Conservation (phyloP, 2,113 vertebrate species). For the Perccottus glenii region DNA sequence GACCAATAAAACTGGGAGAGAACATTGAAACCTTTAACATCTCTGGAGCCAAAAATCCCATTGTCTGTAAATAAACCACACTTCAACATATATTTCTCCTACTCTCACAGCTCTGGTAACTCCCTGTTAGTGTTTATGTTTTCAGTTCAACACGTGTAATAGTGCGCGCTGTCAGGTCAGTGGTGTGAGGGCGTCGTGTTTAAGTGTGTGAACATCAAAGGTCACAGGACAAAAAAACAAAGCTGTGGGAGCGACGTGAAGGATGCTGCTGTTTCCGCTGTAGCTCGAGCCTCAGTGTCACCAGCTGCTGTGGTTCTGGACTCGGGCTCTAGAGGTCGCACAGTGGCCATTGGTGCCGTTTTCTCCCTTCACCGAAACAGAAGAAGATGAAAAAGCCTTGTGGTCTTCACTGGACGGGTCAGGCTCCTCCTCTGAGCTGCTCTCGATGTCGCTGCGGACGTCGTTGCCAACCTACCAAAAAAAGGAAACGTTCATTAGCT, state of each 20-base stretch:
- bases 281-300: conserved; percentile 31
- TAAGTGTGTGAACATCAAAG: conserved; percentile 10
- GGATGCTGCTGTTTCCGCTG: conserved; percentile 34
- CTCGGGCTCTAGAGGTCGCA: conserved; percentile 70
- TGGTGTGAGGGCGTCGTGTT: conserved; percentile 1
- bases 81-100: background rate
- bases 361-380: conserved; percentile 78
- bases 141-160: conserved; percentile 3
- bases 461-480: conserved; percentile 89
- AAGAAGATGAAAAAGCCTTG: conserved; percentile 52
- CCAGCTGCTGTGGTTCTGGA: conserved; percentile 75
- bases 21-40: conserved; percentile 50
- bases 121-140: conserved; percentile 5
- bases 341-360: conserved; percentile 87
- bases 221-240: conserved; percentile 10
- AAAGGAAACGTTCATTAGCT: conserved; percentile 12
- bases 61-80: conserved; percentile 41
- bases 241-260: conserved; percentile 14
- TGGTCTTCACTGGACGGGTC: conserved; percentile 56
- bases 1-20: conserved; percentile 74
- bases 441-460: conserved; percentile 95
- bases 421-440: conserved; percentile 93
- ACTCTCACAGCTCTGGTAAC: conserved; percentile 11
- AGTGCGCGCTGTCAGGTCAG: conserved; percentile 4
- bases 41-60: conserved; percentile 60